Base-by-base conservation (phyloP, 2,888 invertebrate species). In the Eristalinus aeneus region DNA sequence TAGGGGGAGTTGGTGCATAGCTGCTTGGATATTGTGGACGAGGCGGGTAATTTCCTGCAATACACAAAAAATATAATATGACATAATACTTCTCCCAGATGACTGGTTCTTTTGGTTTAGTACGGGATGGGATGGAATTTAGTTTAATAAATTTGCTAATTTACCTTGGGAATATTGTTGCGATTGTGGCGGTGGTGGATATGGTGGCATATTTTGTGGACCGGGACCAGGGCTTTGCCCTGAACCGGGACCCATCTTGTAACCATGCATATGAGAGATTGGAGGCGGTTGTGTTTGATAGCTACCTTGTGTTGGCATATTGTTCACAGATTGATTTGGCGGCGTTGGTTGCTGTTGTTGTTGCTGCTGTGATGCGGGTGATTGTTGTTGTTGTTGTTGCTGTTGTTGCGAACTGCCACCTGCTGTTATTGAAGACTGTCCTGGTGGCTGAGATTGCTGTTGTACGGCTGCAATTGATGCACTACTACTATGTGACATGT, bases 211-310 rank as follows among this genome's bases (percentile, higher is more conserved):
- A 89, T 93, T 93, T 89, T 94, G 94, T 76, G 93, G 91, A 78
- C 90, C 91, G 9, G 91, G 91, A 75, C 94, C 94, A 89, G 94
- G 94, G 90, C 94, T 90, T 90, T 91, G 90, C 20, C 94, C 93
- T 88, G 94, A 94, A 90, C 94, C 95, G 61, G 94, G 94, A 69
- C 93, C 93, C 93, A 94, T 93, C 93, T 95, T 95, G 90, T 95
- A 95, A 89, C 93, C 94, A 89, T 92, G 92, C 91, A 93, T 92
- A 89, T 93, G 93, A 76, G 91, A 91, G 20, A 91, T 90, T 88
- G 89, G 88, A 69, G 88, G 82, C 71, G 91, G 90, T 61, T 91
- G 89, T 79, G 89, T 80, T 73, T 89, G 91, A 89, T 92, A 92
- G 65, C 91, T 91, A 88, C 90, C 90, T 78, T 92, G 92, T 79